Evolutionary conservation across 2,113 vertebrate genomes (phyloP).

Genomic region (Heterocephalus glaber): DNA sequence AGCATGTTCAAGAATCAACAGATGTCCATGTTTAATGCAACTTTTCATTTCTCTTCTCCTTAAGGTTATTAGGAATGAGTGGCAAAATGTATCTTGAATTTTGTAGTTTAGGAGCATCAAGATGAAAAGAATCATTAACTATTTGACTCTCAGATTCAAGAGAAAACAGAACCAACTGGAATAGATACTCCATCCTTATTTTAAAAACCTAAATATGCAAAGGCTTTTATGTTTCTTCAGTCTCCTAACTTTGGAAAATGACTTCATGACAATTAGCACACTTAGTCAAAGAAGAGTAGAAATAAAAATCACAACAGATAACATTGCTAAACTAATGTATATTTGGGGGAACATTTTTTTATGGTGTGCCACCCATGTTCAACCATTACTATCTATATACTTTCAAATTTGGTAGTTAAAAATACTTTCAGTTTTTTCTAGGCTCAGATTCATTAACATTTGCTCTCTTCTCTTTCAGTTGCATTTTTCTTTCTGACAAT

Average conservation of each 20-base stretch:
- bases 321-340: background rate
- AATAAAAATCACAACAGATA: conserved; percentile 30
- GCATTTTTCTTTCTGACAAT: conserved; percentile 20
- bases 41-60: background rate
- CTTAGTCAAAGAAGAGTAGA: background rate
- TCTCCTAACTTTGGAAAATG: background rate
- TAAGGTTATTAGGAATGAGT: background rate
- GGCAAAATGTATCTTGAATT: background rate
- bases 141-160: background rate
- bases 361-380: background rate
- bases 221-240: background rate
- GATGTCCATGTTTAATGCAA: background rate
- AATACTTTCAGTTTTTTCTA: background rate
- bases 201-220: background rate
- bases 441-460: background rate
- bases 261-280: background rate
- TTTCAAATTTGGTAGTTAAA: background rate
- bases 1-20: background rate
- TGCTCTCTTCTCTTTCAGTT: background rate
- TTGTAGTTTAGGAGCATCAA: background rate
- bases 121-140: background rate
- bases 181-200: background rate
- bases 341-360: background rate
- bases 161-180: background rate
- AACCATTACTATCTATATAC: background rate